A percentile compares a stretch with the other conserved stretches of the same genome.
Conservation (phyloP, 1,140 invertebrate species). For the Drosophila athabasca region DNA sequence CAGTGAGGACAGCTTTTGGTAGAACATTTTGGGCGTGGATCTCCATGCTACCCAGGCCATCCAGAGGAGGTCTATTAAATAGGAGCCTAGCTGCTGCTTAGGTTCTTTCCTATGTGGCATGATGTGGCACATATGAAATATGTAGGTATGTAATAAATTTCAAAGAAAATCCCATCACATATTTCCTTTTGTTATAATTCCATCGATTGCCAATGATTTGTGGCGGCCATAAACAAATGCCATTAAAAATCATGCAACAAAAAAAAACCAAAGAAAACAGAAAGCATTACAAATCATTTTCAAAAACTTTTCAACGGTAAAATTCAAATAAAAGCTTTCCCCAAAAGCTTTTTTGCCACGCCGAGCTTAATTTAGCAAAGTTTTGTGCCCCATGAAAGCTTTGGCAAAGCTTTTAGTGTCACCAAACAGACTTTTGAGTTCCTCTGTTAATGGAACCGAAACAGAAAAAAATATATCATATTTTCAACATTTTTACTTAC, state of each 20-base stretch:
- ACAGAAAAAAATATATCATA: slow-evolving; percentile 13
- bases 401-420: slow-evolving; percentile 22
- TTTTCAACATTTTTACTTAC: slow-evolving; percentile 54
- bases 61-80: too few species aligned
- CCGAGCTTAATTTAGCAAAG: slow-evolving; percentile 4
- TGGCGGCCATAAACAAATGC: slow-evolving; percentile 1
- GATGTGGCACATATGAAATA: background rate
- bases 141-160: background rate
- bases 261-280: background rate
- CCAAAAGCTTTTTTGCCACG: background rate
- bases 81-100: slow-evolving; percentile 36
- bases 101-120: too few species aligned
- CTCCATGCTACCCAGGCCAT: too few species aligned
- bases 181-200: slow-evolving; percentile 7
- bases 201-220: slow-evolving; percentile 52
- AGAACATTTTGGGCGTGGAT: slow-evolving; percentile 5
- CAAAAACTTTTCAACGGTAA: background rate
- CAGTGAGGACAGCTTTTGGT: slow-evolving; percentile 39
- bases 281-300: slow-evolving; percentile 1
- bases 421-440: slow-evolving; percentile 16
- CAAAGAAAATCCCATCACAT: too few species aligned
- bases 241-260: too few species aligned
- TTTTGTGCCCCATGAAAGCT: slow-evolving; percentile 36
- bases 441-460: slow-evolving; percentile 2
- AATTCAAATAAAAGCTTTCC: slow-evolving; percentile 1